These are phyloP conservation scores for Arremon brunneinucha DNA, from an alignment of 2,797 vertebrate genomes.

Conservation along the genomic window DNA sequence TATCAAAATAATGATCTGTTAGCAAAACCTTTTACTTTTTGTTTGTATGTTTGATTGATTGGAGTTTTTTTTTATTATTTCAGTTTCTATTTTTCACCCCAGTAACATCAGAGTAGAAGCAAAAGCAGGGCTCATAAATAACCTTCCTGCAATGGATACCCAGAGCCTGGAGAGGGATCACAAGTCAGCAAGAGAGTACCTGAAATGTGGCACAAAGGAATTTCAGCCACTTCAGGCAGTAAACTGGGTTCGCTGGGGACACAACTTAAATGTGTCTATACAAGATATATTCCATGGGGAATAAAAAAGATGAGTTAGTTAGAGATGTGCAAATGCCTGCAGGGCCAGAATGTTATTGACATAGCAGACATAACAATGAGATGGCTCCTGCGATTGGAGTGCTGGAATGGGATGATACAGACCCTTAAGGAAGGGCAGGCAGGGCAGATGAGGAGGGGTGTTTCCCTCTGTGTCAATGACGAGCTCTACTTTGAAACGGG, in stretches of 20 bases:
- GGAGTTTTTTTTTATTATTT: background rate
- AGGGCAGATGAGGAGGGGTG: background rate
- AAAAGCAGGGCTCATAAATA: background rate
- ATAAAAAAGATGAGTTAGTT: background rate
- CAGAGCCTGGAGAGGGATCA: background rate
- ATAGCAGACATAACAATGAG: rapidly evolving
- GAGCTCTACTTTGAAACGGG: background rate
- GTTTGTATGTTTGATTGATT: background rate
- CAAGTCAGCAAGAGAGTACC: background rate
- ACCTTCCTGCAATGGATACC: background rate
- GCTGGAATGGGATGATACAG: background rate
- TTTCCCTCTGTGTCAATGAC: background rate
- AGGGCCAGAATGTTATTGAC: background rate
- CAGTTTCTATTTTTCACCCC: background rate
- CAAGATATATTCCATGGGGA: background rate
- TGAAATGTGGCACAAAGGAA: background rate
- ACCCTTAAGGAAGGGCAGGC: background rate
- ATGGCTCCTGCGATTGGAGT: background rate
- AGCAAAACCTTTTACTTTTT: background rate
- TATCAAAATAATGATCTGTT: background rate
- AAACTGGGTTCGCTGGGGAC: too few species aligned
- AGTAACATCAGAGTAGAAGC: background rate
- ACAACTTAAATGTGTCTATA: background rate
- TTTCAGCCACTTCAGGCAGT: background rate
- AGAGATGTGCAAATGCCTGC: background rate